Base-by-base conservation (phyloP, 2,113 vertebrate species). In the Stercorarius parasiticus region DNA sequence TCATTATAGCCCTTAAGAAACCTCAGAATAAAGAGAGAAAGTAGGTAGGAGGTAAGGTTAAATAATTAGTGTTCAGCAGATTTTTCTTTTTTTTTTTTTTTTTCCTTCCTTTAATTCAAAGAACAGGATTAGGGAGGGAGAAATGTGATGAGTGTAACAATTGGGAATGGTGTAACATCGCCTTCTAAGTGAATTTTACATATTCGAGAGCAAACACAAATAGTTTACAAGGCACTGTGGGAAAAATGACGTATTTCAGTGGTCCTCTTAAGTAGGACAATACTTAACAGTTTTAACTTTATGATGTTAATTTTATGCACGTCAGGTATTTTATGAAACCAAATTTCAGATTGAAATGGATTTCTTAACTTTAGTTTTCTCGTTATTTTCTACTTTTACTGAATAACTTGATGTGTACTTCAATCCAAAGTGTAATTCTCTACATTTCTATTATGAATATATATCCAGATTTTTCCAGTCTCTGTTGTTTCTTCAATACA, bases 11-110 rank as follows among this genome's bases (percentile, higher is more conserved):
- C 98, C 98, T 98, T 99, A 98, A 99, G 99, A 99, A 99, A 98
- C 98, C 98, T 96, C 97, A 95, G 99, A 98, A 99, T 98, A 99
- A 99, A 99, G 98, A 98, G 91, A 94, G 96, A 88, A 98, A 98
- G 98, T 98, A 99, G 99, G 99, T 99, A 99, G 99, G 99, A 99
- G 99, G 99, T 99, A 99, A 99, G 98, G 98, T 99, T 99, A 99
- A 99, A 99, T 99, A 99, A 99, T 99, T 99, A 98, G 98, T 98
- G 98, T 98, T 99, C 98, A 98, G 98, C 97, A 98, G 95, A 93
- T 97, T 97, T 97, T 96, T 96, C 71, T 86, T 53, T 11, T 32
- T 76, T 66, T 32, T 55, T 47, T 80, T 38, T 50, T 67, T 36
- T 10, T 90, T 90, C 45, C 11, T 59, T 67, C 14, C 8, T 86